These are phyloP conservation scores for Xyliphius kryptos DNA, from an alignment of 2,113 vertebrate species.

Conservation along the genomic window DNA sequence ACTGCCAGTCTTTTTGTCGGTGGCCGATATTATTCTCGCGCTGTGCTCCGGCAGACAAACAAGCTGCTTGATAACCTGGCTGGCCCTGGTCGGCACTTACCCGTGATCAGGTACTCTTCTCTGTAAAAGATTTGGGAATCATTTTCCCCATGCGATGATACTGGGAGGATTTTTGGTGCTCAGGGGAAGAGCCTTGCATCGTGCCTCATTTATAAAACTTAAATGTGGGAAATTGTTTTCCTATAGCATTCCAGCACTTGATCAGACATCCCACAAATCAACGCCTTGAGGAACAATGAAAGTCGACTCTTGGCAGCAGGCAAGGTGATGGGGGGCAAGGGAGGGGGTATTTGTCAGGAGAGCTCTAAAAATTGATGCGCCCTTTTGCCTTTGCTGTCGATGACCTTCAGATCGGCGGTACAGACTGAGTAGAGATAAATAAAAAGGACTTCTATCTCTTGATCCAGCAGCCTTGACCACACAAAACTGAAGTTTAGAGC, in stretches of 20 bases:
- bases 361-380: slow-evolving; percentile 65
- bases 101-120: neutral
- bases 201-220: slow-evolving; percentile 17
- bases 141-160: neutral
- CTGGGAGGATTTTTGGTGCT: slow-evolving; percentile 2
- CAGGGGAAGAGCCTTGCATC: neutral
- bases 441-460: slow-evolving; percentile 47
- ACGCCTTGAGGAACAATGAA: slow-evolving; percentile 55
- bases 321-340: slow-evolving; percentile 54
- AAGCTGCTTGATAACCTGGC: too few relatives aligned
- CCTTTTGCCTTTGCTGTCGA: slow-evolving; percentile 62
- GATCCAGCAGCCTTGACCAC: too few relatives aligned
- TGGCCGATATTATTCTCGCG: neutral
- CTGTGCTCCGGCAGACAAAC: too few relatives aligned
- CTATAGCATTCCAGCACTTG: slow-evolving; percentile 31
- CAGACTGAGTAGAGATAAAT: slow-evolving; percentile 45
- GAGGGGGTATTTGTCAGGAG: slow-evolving; percentile 52
- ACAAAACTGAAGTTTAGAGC: too few relatives aligned
- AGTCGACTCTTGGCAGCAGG: slow-evolving; percentile 52
- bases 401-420: slow-evolving; percentile 57
- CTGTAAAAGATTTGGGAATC: neutral
- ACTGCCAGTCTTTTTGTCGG: slow-evolving; percentile 1
- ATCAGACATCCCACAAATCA: slow-evolving; percentile 58
- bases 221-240: slow-evolving; percentile 9
- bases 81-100: neutral